These are phyloP conservation scores for Phycodurus eques DNA, from an alignment of 2,113 vertebrate species.

Conservation along the genomic window DNA sequence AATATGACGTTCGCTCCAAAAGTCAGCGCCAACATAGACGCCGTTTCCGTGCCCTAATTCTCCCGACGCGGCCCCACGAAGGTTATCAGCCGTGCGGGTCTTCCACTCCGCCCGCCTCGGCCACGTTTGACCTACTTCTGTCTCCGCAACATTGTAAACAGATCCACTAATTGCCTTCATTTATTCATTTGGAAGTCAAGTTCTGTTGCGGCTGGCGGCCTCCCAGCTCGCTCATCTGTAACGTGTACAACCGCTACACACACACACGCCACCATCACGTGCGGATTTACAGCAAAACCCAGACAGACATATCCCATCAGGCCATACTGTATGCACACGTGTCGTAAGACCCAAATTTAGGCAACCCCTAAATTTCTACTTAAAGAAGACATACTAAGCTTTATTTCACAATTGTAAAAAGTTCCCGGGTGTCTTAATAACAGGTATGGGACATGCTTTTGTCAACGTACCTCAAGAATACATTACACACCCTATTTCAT, in stretches of 20 bases:
- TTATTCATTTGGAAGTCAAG: slow-evolving; percentile 74
- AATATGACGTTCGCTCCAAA: slow-evolving; percentile 68
- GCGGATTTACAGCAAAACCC: slow-evolving; percentile 23
- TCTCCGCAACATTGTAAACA: slow-evolving; percentile 69
- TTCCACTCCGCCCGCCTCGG: slow-evolving; percentile 44
- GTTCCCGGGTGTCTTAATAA: neutral
- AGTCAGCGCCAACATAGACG: slow-evolving; percentile 65
- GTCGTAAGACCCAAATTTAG: neutral
- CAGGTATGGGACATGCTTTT: neutral
- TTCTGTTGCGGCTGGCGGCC: slow-evolving; percentile 60
- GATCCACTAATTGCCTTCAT: slow-evolving; percentile 73
- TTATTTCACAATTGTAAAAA: neutral
- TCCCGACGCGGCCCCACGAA: slow-evolving; percentile 51
- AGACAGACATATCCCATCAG: slow-evolving; percentile 35
- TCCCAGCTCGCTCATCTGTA: slow-evolving; percentile 64
- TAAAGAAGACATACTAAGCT: neutral
- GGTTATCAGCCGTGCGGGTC: slow-evolving; percentile 47
- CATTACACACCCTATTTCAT: neutral
- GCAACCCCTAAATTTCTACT: neutral
- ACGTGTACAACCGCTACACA: slow-evolving; percentile 50
- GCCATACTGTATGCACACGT: neutral
- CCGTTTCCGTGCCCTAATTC: slow-evolving; percentile 65
- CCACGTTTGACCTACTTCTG: slow-evolving; percentile 72
- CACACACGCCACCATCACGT: slow-evolving; percentile 17
- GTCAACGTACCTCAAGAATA: neutral